Evolutionary conservation across 2,797 vertebrate species (phyloP).

Genomic region (Meda fulgida): DNA sequence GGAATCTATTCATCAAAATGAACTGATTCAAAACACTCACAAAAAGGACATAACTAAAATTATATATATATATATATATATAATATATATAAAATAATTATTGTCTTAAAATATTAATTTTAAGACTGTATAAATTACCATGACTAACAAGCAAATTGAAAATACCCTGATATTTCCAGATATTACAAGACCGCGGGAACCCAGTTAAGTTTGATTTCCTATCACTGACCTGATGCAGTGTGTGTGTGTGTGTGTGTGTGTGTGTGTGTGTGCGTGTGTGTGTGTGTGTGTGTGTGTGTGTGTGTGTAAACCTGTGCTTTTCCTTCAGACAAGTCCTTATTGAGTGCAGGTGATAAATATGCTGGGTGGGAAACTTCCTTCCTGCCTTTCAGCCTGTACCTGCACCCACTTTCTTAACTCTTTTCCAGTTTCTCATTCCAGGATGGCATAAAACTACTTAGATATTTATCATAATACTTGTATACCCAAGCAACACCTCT

Average conservation of each 20-base stretch:
- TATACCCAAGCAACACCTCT: neutral
- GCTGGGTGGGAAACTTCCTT: slow-evolving; percentile 43
- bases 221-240: neutral
- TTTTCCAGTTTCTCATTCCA: neutral
- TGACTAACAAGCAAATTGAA: too few species aligned
- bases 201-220: neutral
- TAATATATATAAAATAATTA: neutral
- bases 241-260: too few species aligned
- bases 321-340: slow-evolving; percentile 64
- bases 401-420: neutral
- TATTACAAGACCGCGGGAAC: neutral
- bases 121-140: neutral
- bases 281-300: neutral
- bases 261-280: too few species aligned
- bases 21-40: neutral
- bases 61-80: too few species aligned
- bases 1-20: neutral
- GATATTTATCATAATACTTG: neutral
- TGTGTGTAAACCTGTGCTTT: slow-evolving; percentile 28
- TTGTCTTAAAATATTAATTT: neutral
- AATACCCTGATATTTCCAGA: neutral
- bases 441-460: neutral
- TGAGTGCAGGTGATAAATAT: slow-evolving; percentile 67
- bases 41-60: neutral
- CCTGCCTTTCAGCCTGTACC: slow-evolving; percentile 49